Percentiles rank a stretch among this genome's conserved stretches.
Evolutionary conservation across 2,888 invertebrate genomes (phyloP).

Genomic region (Masnerella sp.): DNA sequence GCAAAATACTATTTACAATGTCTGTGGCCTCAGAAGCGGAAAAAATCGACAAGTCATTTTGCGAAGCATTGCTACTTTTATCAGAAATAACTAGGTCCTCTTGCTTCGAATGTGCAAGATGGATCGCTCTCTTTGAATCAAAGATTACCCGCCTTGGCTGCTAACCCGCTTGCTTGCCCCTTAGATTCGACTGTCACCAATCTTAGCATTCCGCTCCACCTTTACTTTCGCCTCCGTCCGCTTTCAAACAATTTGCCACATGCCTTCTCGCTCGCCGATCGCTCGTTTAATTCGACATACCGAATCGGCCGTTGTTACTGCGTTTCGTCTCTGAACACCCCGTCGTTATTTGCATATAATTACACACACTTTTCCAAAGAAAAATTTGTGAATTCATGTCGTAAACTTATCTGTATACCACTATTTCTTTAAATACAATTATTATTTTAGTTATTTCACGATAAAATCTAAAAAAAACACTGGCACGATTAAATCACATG

Average conservation of each 20-base stretch:
- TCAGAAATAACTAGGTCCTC: constrained; percentile 5
- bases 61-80: constrained; percentile 1
- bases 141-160: constrained; percentile 71
- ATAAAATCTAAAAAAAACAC: too few relatives aligned
- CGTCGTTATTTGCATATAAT: constrained; percentile 15
- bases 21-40: constrained; percentile 24
- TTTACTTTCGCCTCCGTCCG: constrained; percentile 55
- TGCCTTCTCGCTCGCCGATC: constrained; percentile 62
- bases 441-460: too few relatives aligned
- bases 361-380: too few relatives aligned
- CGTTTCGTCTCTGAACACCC: neutral
- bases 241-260: constrained; percentile 73
- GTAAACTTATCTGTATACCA: too few relatives aligned
- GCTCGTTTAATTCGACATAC: constrained; percentile 51
- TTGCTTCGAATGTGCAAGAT: too few relatives aligned
- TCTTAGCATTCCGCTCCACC: constrained; percentile 62
- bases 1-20: constrained; percentile 21
- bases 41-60: constrained; percentile 21
- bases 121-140: constrained; percentile 77
- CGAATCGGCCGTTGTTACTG: constrained; percentile 23
- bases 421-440: too few relatives aligned
- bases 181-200: constrained; percentile 60
- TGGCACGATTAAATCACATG: too few relatives aligned
- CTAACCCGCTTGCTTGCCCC: constrained; percentile 46
- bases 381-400: too few relatives aligned